These are phyloP conservation scores for Cosmia pyralina DNA, from an alignment of 2,888 invertebrate species.

Conservation along the genomic window DNA sequence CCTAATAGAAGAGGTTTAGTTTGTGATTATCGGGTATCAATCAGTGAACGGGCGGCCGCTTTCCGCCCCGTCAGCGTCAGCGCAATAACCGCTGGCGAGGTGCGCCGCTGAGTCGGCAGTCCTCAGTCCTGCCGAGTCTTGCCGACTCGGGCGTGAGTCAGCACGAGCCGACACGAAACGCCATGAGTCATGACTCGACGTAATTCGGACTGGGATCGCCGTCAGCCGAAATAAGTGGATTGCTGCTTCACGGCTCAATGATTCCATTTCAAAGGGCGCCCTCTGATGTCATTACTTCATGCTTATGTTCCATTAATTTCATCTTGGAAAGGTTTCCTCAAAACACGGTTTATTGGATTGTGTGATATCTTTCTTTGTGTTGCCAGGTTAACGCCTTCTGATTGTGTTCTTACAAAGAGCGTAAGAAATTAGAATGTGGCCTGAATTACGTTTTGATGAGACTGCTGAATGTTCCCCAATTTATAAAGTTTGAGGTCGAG, in stretches of 20 bases:
- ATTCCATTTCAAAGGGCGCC: conserved; percentile 81
- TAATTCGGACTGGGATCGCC: conserved; percentile 79
- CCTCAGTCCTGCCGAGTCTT: conserved; percentile 66
- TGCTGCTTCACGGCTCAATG: conserved; percentile 84
- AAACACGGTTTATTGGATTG: conserved; percentile 46
- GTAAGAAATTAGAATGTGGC: conserved; percentile 74
- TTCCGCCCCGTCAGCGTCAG: conserved; percentile 84
- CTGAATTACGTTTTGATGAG: conserved; percentile 82
- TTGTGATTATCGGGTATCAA: conserved; percentile 80
- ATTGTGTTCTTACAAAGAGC: conserved; percentile 57
- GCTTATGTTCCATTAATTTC: conserved; percentile 67
- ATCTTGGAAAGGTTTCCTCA: conserved; percentile 41
- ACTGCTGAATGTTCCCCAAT: conserved; percentile 68
- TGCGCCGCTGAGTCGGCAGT: conserved; percentile 76
- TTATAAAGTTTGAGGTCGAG: conserved; percentile 57
- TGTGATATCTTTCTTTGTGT: conserved; percentile 42
- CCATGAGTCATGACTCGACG: conserved; percentile 82
- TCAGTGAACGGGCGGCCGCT: conserved; percentile 74
- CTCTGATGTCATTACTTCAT: conserved; percentile 77
- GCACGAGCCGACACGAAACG: conserved; percentile 73
- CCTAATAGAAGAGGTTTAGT: conserved; percentile 59
- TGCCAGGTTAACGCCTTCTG: conserved; percentile 41
- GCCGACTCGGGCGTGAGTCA: conserved; percentile 82
- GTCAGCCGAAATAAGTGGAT: conserved; percentile 88
- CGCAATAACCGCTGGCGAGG: conserved; percentile 80